Evolutionary conservation across 1,140 invertebrate species (phyloP).

Genomic region (Holcopasites calliopsidis): DNA sequence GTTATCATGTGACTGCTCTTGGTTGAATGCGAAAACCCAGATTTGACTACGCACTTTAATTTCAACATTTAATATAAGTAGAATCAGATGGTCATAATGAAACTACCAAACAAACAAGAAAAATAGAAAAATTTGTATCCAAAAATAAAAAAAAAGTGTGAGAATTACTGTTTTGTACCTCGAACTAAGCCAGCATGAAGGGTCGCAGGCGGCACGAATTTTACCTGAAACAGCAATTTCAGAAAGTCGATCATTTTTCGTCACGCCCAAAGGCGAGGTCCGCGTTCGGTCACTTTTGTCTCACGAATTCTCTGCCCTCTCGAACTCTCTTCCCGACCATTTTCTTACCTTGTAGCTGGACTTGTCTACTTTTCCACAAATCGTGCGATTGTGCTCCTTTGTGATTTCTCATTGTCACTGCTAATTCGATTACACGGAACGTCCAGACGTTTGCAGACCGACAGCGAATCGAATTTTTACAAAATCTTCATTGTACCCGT

Average conservation of each 20-base stretch:
- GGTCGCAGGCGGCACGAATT: conserved; percentile 44
- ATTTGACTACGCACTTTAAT: too few relatives aligned
- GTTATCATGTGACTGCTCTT: too few relatives aligned
- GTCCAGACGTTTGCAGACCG: neutral
- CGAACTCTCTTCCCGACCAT: neutral
- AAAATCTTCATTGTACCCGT: conserved; percentile 4
- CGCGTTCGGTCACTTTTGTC: conserved; percentile 29
- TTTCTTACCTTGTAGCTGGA: neutral
- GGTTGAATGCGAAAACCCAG: too few relatives aligned
- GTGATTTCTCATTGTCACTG: neutral
- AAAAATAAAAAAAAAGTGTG: too few relatives aligned
- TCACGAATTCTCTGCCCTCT: conserved; percentile 15
- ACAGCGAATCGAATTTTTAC: conserved; percentile 7
- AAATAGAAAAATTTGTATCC: too few relatives aligned
- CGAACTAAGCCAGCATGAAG: neutral
- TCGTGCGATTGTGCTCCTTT: neutral
- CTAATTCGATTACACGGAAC: conserved; percentile 21
- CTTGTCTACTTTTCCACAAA: neutral
- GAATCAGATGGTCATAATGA: too few relatives aligned
- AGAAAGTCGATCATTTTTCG: conserved; percentile 47
- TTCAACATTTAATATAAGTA: too few relatives aligned
- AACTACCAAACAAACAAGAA: too few relatives aligned
- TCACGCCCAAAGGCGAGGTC: conserved; percentile 52
- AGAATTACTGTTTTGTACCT: conserved; percentile 17
- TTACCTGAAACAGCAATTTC: conserved; percentile 55